Conservation (phyloP, 2,797 vertebrate species). For the Syngnathus rostellatus region DNA sequence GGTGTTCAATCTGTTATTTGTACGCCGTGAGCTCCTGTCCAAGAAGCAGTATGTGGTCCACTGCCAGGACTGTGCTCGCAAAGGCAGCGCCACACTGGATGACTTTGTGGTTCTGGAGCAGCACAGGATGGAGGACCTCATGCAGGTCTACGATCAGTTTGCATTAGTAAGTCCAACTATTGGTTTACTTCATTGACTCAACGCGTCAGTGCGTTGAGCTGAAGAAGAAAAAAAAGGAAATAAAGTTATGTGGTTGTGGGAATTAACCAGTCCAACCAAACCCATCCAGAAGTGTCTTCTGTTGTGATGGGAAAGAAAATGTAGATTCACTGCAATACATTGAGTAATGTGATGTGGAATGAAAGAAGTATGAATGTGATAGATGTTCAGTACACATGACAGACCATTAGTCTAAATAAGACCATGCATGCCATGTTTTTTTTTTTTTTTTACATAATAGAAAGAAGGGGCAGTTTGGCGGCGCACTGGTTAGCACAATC, state of each 20-base stretch:
- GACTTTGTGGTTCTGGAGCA: constrained; percentile 98
- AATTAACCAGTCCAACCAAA: background rate
- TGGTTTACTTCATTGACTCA: background rate
- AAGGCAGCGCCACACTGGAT: constrained; percentile 85
- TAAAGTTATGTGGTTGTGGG: background rate
- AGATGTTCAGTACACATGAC: too few species aligned
- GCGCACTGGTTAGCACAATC: background rate
- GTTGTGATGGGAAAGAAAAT: too few species aligned
- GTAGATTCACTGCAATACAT: too few species aligned
- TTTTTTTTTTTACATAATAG: too few species aligned
- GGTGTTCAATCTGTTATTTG: constrained; percentile 96
- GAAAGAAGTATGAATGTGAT: too few species aligned
- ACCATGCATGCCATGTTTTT: too few species aligned
- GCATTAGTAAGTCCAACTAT: constrained; percentile 82
- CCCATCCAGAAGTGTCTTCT: too few species aligned
- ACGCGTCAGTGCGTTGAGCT: background rate
- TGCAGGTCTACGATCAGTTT: constrained; percentile 99
- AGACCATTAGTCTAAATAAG: too few species aligned
- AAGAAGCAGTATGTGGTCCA: constrained; percentile 89
- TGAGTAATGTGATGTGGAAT: too few species aligned
- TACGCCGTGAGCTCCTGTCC: constrained; percentile 91
- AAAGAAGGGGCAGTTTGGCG: too few species aligned
- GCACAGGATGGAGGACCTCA: constrained; percentile 94
- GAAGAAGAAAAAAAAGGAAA: background rate
- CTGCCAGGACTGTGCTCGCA: constrained; percentile 95